Evolutionary conservation across 2,888 invertebrate genomes (phyloP), one percentile per base, ranked within the genome.

Genomic region (Carpatolechia fugitivella): DNA sequence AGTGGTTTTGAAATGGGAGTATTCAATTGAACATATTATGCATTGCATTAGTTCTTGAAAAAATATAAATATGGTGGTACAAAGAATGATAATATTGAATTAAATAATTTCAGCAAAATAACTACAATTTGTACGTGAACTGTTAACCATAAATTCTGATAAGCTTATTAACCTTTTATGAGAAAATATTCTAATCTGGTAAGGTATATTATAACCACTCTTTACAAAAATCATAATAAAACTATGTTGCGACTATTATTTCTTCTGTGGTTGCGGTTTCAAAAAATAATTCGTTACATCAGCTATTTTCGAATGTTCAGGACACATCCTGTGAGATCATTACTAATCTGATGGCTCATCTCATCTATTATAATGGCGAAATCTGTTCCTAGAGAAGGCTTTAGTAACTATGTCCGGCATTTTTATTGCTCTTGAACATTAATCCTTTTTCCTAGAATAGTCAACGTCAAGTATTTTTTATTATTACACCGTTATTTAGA

Each of bases 251-350:
- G n/a, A n/a, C n/a, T 4, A 24, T 24, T 24, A 6, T 24, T 4
- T 24, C 24, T 24, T 4, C 24, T 24, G 24, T 24, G 24, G 24
- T n/a, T n/a, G n/a, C n/a, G 18, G 36, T 29, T 38, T 51, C 51
- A 38, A 40, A 38, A 51, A 38, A 29, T 29, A 29, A 6, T 24
- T 24, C 38, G 29, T 31, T 41, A 29, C 52, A 41, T 41, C 52
- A 41, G 18, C 40, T 18, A 52, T 41, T 31, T 41, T 30, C 30
- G 41, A 10, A 18, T 14, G 29, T 30, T 29, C n/a, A n/a, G n/a
- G n/a, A n/a, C n/a, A 30, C 18, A 41, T 31, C 3, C 13, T 52
- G 16, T 30, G 41, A 31, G 44, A 44, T 13, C 24, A 31, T 24
- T 24, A 6, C 24, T 3, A 24, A 14, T 5, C 11, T 38, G 29